phyloP scores from a whole-genome alignment of 2,797 vertebrate species.

The Intellagama lesueurii region DNA sequence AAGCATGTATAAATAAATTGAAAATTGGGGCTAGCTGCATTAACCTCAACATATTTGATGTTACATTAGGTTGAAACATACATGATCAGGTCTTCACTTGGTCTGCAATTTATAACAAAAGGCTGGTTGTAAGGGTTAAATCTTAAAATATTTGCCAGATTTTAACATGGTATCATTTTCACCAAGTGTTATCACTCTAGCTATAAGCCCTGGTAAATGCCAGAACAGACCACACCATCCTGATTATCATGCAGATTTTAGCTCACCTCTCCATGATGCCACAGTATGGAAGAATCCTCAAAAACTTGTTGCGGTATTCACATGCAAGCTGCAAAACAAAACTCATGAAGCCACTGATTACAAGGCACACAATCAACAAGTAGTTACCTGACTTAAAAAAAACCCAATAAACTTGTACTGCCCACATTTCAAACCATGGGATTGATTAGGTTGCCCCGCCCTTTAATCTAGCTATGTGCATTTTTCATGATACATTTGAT shows the following conservation, averaged over 20 bases:
- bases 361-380: background rate
- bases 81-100: no score
- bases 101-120: no score
- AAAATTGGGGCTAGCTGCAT: no score
- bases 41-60: no score
- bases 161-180: no score
- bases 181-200: background rate
- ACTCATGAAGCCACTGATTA: background rate
- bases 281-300: background rate
- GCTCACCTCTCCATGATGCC: constrained; percentile 15
- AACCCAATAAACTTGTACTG: background rate
- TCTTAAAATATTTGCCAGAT: background rate
- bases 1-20: no score
- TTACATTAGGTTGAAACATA: no score
- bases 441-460: background rate
- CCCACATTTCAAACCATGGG: background rate
- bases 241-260: background rate
- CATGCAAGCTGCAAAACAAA: background rate
- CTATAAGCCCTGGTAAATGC: background rate
- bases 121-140: no score
- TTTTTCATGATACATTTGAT: background rate
- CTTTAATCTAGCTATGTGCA: background rate
- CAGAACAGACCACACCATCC: no score
- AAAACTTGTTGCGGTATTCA: background rate
- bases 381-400: background rate